Conservation (phyloP, 2,797 vertebrate genomes). For the Syndactyla subalaris region DNA sequence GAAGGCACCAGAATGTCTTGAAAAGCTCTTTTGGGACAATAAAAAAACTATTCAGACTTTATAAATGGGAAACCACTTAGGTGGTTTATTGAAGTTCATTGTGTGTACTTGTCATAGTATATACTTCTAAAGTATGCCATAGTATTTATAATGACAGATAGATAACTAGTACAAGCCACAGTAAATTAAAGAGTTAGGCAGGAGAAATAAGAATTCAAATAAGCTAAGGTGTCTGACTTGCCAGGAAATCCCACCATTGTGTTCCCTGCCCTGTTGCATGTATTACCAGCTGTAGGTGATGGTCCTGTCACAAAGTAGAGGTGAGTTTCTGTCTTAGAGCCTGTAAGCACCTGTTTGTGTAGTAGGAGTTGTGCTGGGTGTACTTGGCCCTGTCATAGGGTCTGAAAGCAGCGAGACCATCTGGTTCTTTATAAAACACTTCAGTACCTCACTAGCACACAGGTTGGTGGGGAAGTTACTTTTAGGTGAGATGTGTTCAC, state of each 20-base stretch:
- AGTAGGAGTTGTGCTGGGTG: background rate
- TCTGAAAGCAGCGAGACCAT: background rate
- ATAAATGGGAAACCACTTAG: background rate
- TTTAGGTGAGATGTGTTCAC: background rate
- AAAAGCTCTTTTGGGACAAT: background rate
- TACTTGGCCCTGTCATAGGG: background rate
- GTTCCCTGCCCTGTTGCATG: background rate
- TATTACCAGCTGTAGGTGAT: background rate
- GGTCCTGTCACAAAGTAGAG: background rate
- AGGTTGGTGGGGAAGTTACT: background rate
- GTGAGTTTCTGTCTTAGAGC: background rate
- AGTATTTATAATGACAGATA: background rate
- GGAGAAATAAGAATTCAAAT: background rate
- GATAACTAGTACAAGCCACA: fast-evolving
- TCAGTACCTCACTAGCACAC: background rate
- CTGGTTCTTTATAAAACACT: background rate
- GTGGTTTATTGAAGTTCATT: background rate
- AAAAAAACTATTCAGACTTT: background rate
- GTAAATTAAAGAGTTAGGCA: background rate
- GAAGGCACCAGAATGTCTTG: background rate
- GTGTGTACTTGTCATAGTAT: too few species aligned
- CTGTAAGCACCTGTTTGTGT: background rate
- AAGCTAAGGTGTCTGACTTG: background rate
- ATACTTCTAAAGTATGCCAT: background rate
- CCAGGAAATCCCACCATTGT: background rate